phyloP scores from a whole-genome alignment of 2,888 invertebrate genomes.

The Ornithoptera alexandrae region DNA sequence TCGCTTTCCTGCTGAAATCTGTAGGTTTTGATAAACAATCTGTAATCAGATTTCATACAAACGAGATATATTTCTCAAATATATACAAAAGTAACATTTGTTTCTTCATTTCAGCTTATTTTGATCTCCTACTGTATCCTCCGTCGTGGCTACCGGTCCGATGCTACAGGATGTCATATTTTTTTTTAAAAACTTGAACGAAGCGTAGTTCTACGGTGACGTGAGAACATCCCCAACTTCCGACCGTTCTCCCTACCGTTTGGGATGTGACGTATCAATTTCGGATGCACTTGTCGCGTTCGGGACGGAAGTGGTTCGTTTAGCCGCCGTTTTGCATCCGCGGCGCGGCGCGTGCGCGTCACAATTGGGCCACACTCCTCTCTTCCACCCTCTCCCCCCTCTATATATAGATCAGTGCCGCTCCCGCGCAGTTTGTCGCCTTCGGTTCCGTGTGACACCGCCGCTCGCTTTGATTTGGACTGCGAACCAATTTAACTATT shows the following conservation, averaged over 20 bases:
- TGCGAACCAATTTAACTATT: neutral
- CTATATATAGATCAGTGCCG: conserved; percentile 50
- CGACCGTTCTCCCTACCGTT: conserved; percentile 17
- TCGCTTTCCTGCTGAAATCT: no score
- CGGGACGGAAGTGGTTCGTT: conserved; percentile 60
- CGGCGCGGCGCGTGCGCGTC: conserved; percentile 51
- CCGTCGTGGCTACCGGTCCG: no score
- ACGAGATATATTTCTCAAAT: no score
- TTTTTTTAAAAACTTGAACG: neutral
- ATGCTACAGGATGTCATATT: no score
- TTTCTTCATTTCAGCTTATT: no score
- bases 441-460: conserved; percentile 21
- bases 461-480: conserved; percentile 21
- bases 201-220: neutral
- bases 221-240: conserved; percentile 22
- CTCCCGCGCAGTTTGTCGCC: conserved; percentile 42
- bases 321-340: conserved; percentile 59
- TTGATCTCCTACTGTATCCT: no score
- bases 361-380: conserved; percentile 42
- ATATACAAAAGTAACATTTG: no score
- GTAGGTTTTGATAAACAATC: no score
- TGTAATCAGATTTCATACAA: no score
- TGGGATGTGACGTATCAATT: conserved; percentile 41
- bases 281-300: conserved; percentile 59
- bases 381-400: conserved; percentile 33